Evolutionary conservation across 2,113 vertebrate genomes (phyloP).

Genomic region (Vicugna pacos): DNA sequence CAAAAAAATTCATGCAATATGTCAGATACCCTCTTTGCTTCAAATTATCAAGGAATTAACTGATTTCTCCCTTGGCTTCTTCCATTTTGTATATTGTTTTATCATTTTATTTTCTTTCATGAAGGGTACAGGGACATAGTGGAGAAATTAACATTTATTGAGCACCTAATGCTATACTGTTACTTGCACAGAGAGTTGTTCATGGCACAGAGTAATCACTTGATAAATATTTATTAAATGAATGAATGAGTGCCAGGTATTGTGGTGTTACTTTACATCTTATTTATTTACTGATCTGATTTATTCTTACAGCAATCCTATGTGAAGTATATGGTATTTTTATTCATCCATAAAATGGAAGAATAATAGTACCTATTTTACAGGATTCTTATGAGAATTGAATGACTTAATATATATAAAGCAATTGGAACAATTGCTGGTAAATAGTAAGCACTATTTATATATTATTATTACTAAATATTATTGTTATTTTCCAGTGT

Average conservation of each 20-base stretch:
- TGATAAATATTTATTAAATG: background rate
- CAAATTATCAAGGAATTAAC: background rate
- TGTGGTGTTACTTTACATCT: background rate
- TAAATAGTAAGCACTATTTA: background rate
- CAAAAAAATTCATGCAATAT: background rate
- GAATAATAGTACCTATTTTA: background rate
- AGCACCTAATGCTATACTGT: background rate
- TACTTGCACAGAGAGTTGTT: background rate
- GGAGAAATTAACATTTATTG: background rate
- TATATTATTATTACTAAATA: background rate
- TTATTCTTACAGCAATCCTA: constrained; percentile 6
- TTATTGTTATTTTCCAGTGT: background rate
- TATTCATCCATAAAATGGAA: constrained; percentile 12
- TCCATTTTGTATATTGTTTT: background rate
- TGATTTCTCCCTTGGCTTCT: background rate
- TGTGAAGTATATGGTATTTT: constrained; percentile 20
- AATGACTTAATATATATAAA: background rate
- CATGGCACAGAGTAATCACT: background rate
- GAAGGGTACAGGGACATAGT: background rate
- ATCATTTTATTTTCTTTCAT: background rate
- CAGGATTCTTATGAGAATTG: background rate
- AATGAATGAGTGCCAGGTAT: background rate
- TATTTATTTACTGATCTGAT: background rate
- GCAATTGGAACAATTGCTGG: background rate
- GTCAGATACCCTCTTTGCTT: background rate